Evolutionary conservation across 1,140 invertebrate genomes (phyloP), one percentile per base, ranked within the genome.

Genomic region (Andricus grossulariae): DNA sequence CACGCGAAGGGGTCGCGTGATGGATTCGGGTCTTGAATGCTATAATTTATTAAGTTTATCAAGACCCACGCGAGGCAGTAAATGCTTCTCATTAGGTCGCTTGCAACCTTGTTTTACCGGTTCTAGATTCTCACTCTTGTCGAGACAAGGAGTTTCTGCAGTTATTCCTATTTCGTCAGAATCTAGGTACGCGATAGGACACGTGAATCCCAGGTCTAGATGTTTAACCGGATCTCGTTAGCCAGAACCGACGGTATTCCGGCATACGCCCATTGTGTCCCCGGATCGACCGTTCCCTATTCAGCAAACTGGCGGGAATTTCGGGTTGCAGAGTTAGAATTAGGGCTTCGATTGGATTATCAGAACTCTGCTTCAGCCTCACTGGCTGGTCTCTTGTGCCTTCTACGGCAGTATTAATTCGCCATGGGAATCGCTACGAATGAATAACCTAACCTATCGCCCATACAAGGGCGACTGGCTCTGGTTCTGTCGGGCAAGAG

Each of bases 271-370:
- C 84, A 91, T 90, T 91, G 90, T 90, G 87, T 87, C 84, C 79
- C 75, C 76, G 77, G 84, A 85, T 87, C 81, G 82, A 82, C 81
- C 83, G 81, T 88, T 86, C 85, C 83, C 88, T 90, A 90, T 91
- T 91, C 89, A 88, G 88, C 88, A 90, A 91, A 91, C 90, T 87
- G 85, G 83, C 86, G 87, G 86, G 89, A 91, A 91, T 90, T 90
- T 90, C 87, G 86, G 87, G 85, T 87, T 88, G 88, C 85, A 85
- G 88, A 88, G 89, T 90, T 88, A 89, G 89, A 91, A 91, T 91
- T 91, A 90, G 90, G 87, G 86, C 86, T 91, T 89, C 87, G 89
- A 91, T 91, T 91, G 88, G 87, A 91, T 91, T 91, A 91, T 91
- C 89, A 88, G 86, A 77, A 85, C 84, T 80, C 74, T 77, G 75